Evolutionary conservation across 2,888 invertebrate species (phyloP), one percentile per base, ranked within the genome.

Genomic region (Drosophila merina): DNA sequence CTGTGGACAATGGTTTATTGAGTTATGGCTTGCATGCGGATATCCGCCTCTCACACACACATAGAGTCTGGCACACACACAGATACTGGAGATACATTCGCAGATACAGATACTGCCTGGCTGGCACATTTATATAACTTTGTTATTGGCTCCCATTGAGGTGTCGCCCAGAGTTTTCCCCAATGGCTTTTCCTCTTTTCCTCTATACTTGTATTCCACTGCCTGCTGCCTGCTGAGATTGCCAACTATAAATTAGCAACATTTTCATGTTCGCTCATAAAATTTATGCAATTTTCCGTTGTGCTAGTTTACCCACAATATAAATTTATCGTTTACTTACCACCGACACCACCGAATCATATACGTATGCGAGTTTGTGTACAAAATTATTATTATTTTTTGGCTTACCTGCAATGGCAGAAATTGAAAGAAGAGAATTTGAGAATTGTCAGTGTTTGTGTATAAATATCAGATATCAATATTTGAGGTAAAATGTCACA

Each of bases 11-110:
- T 84, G 84, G 76, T 80, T 83, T 84, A 84, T 84, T 84, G 84
- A 84, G 88, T 84, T 84, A 84, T 84, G 80, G 88, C 80, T 83
- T 84, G 88, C 88, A 84, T 88, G 84, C 84, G 84, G 84, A 84
- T 88, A 75, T 84, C 84, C 84, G 88, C 82, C 54, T 60, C 68
- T 58, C 67, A 54, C 47, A 63, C 59, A 62, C 55, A 67, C 74
- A 78, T 4, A 67, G 71, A 81, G 14, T 14, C 14, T 14, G 14
- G 14, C 54, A 54, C 58, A 75, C 60, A 72, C 60, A 51, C 59
- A 31, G 25, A 56, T 33, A 59, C 3, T 44, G 12, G 57, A 69
- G 30, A 42, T 12, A 44, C 47, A 51, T 9, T 57, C 57, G 51
- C 38, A 31, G 26, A 57, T 25, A 52, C 20, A 49, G 8, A 25